A percentile compares a stretch with the other conserved stretches of the same genome.
Evolutionary conservation across 2,113 vertebrate species (phyloP).

Genomic region (Centropus bengalensis): DNA sequence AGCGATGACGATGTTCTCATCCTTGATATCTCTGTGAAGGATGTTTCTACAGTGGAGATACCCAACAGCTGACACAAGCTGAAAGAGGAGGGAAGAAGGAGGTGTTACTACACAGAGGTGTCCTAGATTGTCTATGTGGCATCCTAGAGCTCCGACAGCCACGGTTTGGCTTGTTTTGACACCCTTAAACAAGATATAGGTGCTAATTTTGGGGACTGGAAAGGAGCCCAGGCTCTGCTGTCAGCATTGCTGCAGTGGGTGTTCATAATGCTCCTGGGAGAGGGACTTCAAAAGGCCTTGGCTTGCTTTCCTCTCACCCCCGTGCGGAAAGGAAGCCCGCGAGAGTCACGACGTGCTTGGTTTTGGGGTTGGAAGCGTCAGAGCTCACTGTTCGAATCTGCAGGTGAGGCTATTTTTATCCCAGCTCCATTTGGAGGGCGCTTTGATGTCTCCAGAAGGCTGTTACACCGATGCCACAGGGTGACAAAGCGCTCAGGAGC

Average conservation of each 20-base stretch:
- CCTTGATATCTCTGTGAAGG: constrained; percentile 93
- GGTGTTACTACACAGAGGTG: neutral
- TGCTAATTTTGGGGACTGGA: neutral
- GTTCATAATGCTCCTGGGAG: neutral
- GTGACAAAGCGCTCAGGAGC: constrained; percentile 7
- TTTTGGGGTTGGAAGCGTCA: neutral
- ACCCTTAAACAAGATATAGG: neutral
- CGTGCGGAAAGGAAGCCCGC: neutral
- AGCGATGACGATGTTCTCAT: constrained; percentile 93
- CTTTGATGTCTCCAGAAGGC: neutral
- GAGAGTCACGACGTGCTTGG: neutral
- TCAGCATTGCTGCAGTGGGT: neutral
- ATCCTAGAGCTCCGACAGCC: neutral
- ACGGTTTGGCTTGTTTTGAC: neutral
- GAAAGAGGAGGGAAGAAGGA: constrained; percentile 5
- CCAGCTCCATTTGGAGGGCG: neutral
- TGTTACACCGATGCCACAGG: neutral
- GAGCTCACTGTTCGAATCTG: neutral
- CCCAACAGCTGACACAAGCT: constrained; percentile 90
- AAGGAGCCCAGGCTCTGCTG: neutral
- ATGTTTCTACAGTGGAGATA: constrained; percentile 85
- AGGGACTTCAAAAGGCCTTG: neutral
- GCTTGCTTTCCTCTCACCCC: neutral
- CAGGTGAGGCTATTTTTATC: constrained; percentile 30
- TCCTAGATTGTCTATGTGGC: neutral